Percentiles rank a stretch among this genome's conserved stretches.
These are phyloP conservation scores for Poecilus cupreus DNA, from an alignment of 2,888 invertebrate species.

Conservation along the genomic window DNA sequence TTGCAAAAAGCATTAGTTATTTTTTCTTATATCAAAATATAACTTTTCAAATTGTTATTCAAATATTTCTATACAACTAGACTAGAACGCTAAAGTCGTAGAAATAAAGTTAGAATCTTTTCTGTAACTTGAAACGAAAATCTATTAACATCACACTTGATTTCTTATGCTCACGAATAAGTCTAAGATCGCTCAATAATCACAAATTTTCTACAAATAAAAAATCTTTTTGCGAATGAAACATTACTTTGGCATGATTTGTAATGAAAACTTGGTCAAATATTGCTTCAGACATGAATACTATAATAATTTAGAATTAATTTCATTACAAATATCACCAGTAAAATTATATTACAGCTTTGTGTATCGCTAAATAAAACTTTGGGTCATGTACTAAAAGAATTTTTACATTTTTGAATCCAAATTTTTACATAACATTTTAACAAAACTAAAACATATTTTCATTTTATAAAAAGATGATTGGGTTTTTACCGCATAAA, in stretches of 20 bases:
- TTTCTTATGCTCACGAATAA: no score
- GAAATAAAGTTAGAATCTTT: conserved; percentile 39
- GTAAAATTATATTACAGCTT: neutral
- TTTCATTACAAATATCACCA: neutral
- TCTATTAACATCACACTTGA: conserved; percentile 15
- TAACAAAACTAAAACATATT: neutral
- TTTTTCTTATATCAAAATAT: conserved; percentile 49
- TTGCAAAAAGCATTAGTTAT: conserved; percentile 45
- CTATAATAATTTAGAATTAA: neutral
- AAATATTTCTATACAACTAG: conserved; percentile 21
- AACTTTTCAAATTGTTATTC: conserved; percentile 44
- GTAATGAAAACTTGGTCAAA: neutral
- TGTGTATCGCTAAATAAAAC: neutral
- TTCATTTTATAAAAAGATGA: neutral
- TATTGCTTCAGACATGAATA: conserved; percentile 8
- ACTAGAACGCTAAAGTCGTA: conserved; percentile 37
- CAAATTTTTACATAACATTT: neutral
- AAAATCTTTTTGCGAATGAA: neutral
- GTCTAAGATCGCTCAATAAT: neutral
- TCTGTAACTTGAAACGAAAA: neutral
- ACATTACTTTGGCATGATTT: neutral
- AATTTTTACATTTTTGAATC: neutral
- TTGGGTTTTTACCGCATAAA: conserved; percentile 8
- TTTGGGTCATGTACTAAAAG: neutral
- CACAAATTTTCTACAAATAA: conserved; percentile 16